These are phyloP conservation scores for Myotis findleyi DNA, from an alignment of 2,797 vertebrate genomes.

Conservation along the genomic window DNA sequence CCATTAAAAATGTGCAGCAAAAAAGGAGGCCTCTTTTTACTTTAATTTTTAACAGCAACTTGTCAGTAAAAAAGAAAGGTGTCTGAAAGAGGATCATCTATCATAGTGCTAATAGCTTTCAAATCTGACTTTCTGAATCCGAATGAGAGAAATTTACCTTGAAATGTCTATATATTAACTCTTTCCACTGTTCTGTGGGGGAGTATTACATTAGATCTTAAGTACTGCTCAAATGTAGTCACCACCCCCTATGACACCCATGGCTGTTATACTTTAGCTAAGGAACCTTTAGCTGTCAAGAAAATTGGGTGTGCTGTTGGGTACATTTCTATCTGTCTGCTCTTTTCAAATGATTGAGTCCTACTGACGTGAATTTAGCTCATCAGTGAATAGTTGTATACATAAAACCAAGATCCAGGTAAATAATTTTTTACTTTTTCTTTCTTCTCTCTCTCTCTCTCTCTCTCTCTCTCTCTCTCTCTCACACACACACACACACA, in stretches of 20 bases:
- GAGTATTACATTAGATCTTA: neutral
- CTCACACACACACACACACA: neutral
- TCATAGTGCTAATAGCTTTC: slow-evolving; percentile 88
- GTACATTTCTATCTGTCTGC: neutral
- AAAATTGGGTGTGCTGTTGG: neutral
- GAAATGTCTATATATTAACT: slow-evolving; percentile 86
- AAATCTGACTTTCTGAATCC: slow-evolving; percentile 87
- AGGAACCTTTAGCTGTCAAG: neutral
- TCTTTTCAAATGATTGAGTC: slow-evolving; percentile 15
- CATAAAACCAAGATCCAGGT: neutral
- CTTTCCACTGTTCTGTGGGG: slow-evolving; percentile 70
- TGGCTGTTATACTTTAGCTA: neutral
- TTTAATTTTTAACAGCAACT: slow-evolving; percentile 90
- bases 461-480: accelerated
- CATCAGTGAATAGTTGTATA: neutral
- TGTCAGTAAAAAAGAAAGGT: slow-evolving; percentile 86
- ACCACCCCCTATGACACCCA: neutral
- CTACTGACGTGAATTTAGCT: neutral
- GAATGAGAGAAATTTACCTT: slow-evolving; percentile 84
- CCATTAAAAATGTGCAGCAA: slow-evolving; percentile 89
- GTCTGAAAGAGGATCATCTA: slow-evolving; percentile 88
- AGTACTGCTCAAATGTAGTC: neutral
- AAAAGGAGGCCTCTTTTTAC: slow-evolving; percentile 86
- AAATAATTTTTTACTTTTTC: neutral
- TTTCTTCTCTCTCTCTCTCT: too few relatives aligned